phyloP scores from a whole-genome alignment of 2,888 invertebrate species.

The Drosophila crucigera region DNA sequence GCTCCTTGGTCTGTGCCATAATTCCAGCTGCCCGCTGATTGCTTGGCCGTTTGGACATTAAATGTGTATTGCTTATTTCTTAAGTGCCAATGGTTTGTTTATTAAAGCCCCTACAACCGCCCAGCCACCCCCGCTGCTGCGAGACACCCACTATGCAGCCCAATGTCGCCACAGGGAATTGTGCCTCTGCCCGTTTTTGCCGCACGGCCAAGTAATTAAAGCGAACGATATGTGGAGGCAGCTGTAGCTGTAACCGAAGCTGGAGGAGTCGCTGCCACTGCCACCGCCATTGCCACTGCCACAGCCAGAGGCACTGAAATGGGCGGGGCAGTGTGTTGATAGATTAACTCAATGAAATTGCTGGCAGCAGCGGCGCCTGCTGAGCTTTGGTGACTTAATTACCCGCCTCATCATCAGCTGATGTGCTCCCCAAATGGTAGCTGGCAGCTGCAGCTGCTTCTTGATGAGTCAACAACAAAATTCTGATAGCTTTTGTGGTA shows the following conservation, averaged over 20 bases:
- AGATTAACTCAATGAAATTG: slow-evolving; percentile 71
- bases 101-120: slow-evolving; percentile 59
- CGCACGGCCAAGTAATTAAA: slow-evolving; percentile 65
- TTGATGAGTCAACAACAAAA: slow-evolving; percentile 32
- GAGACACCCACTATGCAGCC: slow-evolving; percentile 1
- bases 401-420: slow-evolving; percentile 39
- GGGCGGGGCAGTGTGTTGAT: slow-evolving; percentile 58
- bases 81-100: slow-evolving; percentile 80
- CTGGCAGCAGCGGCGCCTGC: slow-evolving; percentile 54
- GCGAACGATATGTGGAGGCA: slow-evolving; percentile 61
- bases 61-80: slow-evolving; percentile 80
- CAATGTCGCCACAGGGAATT: slow-evolving; percentile 76
- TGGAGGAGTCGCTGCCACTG: slow-evolving; percentile 1
- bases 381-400: slow-evolving; percentile 51
- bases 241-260: neutral
- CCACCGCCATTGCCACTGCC: neutral
- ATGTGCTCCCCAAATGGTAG: slow-evolving; percentile 31
- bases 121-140: neutral
- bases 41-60: slow-evolving; percentile 63
- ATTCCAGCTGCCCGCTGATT: slow-evolving; percentile 69
- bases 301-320: slow-evolving; percentile 5
- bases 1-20: slow-evolving; percentile 56
- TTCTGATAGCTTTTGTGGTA: slow-evolving; percentile 34
- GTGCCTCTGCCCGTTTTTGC: slow-evolving; percentile 36
- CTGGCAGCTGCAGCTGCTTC: slow-evolving; percentile 2